A percentile compares a stretch with the other conserved stretches of the same genome.
These are phyloP conservation scores for Cossypha heuglini DNA, from an alignment of 2,797 vertebrate species.

Conservation along the genomic window DNA sequence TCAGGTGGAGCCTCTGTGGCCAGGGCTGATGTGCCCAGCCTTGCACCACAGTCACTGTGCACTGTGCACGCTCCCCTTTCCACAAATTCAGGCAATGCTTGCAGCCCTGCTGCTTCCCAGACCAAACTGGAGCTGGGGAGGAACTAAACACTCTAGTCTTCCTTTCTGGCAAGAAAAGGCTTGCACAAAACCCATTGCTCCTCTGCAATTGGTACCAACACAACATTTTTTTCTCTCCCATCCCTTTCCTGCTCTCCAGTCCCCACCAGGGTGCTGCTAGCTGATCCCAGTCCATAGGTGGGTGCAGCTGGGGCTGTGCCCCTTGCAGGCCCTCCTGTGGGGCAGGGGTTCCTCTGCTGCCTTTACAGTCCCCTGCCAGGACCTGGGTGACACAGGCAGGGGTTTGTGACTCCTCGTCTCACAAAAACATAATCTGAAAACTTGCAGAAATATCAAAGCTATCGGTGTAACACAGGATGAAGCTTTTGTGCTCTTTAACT, in stretches of 20 bases:
- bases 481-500: background rate
- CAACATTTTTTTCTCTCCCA: background rate
- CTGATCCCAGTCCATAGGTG: fast-evolving
- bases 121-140: too few species aligned
- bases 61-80: fast-evolving
- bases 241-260: background rate
- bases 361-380: background rate
- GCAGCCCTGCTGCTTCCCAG: background rate
- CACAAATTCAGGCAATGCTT: fast-evolving
- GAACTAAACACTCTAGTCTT: background rate
- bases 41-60: background rate
- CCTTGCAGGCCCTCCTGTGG: fast-evolving
- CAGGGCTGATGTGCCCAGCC: background rate
- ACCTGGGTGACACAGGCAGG: background rate
- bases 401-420: background rate
- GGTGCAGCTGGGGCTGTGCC: background rate
- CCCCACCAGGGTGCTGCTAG: fast-evolving
- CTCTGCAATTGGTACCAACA: background rate
- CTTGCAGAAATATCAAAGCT: background rate
- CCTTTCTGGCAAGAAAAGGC: background rate
- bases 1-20: background rate
- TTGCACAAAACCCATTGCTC: background rate
- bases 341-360: background rate
- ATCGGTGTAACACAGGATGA: background rate
- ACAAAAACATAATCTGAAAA: background rate